Percentiles rank a stretch among this genome's conserved stretches.
These are phyloP conservation scores for Puma concolor DNA, from an alignment of 2,113 vertebrate genomes.

Conservation along the genomic window DNA sequence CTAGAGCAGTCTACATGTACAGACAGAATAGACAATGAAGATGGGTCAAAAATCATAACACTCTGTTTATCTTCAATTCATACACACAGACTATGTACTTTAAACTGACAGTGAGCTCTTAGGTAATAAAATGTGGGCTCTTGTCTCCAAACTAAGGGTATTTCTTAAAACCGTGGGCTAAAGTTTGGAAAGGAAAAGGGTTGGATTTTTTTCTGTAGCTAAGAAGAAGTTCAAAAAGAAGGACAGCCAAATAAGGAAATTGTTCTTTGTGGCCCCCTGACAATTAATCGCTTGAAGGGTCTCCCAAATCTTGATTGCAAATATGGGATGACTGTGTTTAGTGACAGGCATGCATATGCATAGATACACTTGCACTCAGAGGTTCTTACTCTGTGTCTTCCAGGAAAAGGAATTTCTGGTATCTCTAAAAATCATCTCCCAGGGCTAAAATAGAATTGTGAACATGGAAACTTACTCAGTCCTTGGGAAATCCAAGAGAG, in stretches of 20 bases:
- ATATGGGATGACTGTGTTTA: neutral
- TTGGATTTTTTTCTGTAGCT: neutral
- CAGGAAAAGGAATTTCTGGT: neutral
- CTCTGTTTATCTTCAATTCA: neutral
- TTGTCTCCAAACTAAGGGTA: conserved; percentile 1
- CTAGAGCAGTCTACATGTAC: neutral
- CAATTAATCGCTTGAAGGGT: neutral
- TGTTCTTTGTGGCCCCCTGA: neutral
- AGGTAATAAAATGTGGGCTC: neutral
- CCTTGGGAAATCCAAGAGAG: conserved; percentile 89
- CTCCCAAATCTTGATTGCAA: neutral
- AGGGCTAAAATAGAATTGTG: neutral
- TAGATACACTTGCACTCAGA: neutral
- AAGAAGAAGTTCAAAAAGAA: neutral
- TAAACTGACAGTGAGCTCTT: neutral
- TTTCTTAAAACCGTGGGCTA: neutral
- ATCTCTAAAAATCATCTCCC: neutral
- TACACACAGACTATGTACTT: neutral
- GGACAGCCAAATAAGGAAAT: neutral
- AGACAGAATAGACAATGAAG: neutral
- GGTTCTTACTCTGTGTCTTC: neutral
- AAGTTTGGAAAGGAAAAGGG: neutral
- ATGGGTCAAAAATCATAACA: neutral
- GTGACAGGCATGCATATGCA: neutral
- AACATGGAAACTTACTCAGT: conserved; percentile 85